phyloP scores from a whole-genome alignment of 1,140 invertebrate genomes.

The Aphaenogaster floridana region DNA sequence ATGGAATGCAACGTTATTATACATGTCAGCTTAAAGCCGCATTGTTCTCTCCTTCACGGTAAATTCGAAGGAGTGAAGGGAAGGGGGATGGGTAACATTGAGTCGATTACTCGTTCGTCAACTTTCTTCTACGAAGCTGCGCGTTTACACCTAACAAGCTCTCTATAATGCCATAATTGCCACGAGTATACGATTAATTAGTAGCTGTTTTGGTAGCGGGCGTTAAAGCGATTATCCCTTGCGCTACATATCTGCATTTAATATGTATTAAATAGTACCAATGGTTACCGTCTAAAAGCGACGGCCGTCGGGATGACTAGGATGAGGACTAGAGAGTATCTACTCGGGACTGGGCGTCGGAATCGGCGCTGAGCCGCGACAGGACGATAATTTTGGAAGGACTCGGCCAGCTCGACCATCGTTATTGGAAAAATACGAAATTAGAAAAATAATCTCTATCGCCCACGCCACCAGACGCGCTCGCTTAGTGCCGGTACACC shows the following conservation, averaged over 20 bases:
- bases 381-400: constrained; percentile 69
- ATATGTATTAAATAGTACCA: constrained; percentile 34
- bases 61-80: neutral
- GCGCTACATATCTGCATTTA: neutral
- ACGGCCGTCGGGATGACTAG: constrained; percentile 10
- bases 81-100: neutral
- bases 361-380: constrained; percentile 34
- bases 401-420: constrained; percentile 62
- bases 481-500: neutral
- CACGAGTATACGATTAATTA: constrained; percentile 48
- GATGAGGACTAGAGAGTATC: constrained; percentile 29
- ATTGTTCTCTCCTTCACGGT: constrained; percentile 16
- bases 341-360: neutral
- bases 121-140: constrained; percentile 28
- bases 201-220: constrained; percentile 1
- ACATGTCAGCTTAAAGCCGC: neutral
- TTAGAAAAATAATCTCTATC: constrained; percentile 77
- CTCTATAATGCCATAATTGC: constrained; percentile 36
- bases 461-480: constrained; percentile 38
- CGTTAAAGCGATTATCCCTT: neutral
- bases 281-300: constrained; percentile 39
- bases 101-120: neutral
- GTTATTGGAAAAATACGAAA: constrained; percentile 70
- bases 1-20: neutral
- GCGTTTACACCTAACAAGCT: constrained; percentile 49